Conservation (phyloP, 1,140 invertebrate genomes). For the Bombus vancouverensis region DNA sequence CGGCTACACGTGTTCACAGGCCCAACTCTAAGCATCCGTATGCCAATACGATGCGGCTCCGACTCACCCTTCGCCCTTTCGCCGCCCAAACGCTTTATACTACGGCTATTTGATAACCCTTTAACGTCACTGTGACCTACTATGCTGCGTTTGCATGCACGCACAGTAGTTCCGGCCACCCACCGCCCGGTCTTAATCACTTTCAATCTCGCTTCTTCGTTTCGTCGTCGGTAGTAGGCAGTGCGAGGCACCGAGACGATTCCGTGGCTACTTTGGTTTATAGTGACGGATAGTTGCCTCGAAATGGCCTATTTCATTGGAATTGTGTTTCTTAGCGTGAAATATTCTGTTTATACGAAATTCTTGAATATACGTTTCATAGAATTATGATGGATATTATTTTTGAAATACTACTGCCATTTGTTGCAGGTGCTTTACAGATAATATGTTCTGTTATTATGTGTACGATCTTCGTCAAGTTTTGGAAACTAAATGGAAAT, state of each 20-base stretch:
- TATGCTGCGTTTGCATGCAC: constrained; percentile 72
- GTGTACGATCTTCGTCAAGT: no score
- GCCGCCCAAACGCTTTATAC: constrained; percentile 56
- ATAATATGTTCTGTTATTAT: no score
- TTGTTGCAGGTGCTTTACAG: no score
- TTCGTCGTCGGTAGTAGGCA: constrained; percentile 52
- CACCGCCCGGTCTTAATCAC: constrained; percentile 67
- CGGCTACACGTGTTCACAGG: constrained; percentile 65
- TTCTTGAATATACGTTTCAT: no score
- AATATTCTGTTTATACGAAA: not conserved
- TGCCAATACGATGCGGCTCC: constrained; percentile 64
- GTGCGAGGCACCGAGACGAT: constrained; percentile 60
- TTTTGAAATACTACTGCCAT: no score
- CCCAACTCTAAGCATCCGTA: constrained; percentile 61
- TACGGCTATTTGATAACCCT: constrained; percentile 69
- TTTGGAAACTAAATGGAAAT: no score
- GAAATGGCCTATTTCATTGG: not conserved
- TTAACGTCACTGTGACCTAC: constrained; percentile 73
- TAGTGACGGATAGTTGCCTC: not conserved
- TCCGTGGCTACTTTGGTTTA: constrained; percentile 37
- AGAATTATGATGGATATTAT: no score
- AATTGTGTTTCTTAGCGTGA: not conserved
- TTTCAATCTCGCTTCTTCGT: constrained; percentile 62
- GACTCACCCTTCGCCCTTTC: constrained; percentile 20
- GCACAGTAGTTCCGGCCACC: constrained; percentile 52